Conservation (phyloP, 2,888 invertebrate genomes). For the Eulithis testata region DNA sequence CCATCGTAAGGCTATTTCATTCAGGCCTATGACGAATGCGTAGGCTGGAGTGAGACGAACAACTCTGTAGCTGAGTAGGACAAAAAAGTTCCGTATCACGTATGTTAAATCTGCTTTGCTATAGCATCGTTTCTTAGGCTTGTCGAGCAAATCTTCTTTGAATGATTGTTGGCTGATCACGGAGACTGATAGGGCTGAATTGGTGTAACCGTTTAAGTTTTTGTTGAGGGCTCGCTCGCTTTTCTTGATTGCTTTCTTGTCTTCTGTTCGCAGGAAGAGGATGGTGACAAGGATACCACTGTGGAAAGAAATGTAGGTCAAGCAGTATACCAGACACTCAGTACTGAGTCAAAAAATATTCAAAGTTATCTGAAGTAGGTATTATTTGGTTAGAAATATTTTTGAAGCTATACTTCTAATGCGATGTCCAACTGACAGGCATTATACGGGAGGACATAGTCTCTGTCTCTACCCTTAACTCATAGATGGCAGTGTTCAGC, state of each 20-base stretch:
- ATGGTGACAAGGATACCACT: constrained; percentile 90
- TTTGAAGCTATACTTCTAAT: no score
- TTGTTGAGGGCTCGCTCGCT: constrained; percentile 71
- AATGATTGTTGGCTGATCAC: constrained; percentile 78
- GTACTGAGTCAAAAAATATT: not conserved
- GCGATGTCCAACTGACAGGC: no score
- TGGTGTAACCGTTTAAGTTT: constrained; percentile 76
- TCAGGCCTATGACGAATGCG: constrained; percentile 90
- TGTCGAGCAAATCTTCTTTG: constrained; percentile 73
- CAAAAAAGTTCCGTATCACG: constrained; percentile 77
- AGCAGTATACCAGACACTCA: not conserved
- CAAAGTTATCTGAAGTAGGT: no score
- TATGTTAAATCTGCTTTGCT: constrained; percentile 65
- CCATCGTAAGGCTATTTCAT: constrained; percentile 89
- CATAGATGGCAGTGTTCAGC: no score
- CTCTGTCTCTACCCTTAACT: no score
- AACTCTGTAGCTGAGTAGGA: constrained; percentile 83
- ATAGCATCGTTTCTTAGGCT: constrained; percentile 64
- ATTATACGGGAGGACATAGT: no score
- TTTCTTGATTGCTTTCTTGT: constrained; percentile 74
- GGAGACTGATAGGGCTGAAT: constrained; percentile 71
- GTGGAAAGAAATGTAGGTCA: constrained; percentile 55
- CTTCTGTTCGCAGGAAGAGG: constrained; percentile 87
- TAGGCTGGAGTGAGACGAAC: constrained; percentile 92
- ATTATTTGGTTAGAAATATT: no score